These are phyloP conservation scores for Hypothenemus hampei DNA, from an alignment of 1,140 invertebrate genomes.

Conservation along the genomic window DNA sequence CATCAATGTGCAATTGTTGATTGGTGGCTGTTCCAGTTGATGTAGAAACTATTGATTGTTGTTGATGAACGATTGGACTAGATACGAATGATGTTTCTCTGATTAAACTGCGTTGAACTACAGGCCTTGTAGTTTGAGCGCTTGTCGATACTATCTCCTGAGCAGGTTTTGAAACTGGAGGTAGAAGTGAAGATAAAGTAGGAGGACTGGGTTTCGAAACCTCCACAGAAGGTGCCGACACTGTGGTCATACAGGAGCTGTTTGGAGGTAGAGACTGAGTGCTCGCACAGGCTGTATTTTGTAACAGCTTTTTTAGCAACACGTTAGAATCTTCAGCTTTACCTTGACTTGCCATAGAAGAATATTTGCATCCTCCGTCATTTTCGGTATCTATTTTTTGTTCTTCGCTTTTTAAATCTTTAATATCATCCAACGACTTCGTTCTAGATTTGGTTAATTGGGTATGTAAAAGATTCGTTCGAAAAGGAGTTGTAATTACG, in stretches of 20 bases:
- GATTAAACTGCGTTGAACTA: conserved; percentile 41
- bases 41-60: conserved; percentile 12
- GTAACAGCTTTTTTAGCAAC: conserved; percentile 80
- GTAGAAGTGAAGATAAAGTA: conserved; percentile 49
- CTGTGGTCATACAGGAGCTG: conserved; percentile 47
- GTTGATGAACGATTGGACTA: conserved; percentile 42
- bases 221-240: conserved; percentile 64
- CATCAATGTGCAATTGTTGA: conserved; percentile 42
- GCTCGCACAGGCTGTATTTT: conserved; percentile 71
- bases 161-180: conserved; percentile 42
- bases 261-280: conserved; percentile 49
- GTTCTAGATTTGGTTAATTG: conserved; percentile 48
- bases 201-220: conserved; percentile 66
- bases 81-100: conserved; percentile 56
- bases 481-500: conserved; percentile 25
- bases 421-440: conserved; percentile 31
- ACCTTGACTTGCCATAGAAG: conserved; percentile 26
- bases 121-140: conserved; percentile 21
- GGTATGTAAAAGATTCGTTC: conserved; percentile 49
- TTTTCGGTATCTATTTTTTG: conserved; percentile 13
- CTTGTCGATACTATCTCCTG: conserved; percentile 4
- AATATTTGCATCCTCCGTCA: conserved; percentile 40
- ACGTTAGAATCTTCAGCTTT: conserved; percentile 78
- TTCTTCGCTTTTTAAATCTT: conserved; percentile 31
- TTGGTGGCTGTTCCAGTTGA: conserved; percentile 28